Evolutionary conservation across 2,888 invertebrate species (phyloP).

Genomic region (Neuroscelio doddi): DNA sequence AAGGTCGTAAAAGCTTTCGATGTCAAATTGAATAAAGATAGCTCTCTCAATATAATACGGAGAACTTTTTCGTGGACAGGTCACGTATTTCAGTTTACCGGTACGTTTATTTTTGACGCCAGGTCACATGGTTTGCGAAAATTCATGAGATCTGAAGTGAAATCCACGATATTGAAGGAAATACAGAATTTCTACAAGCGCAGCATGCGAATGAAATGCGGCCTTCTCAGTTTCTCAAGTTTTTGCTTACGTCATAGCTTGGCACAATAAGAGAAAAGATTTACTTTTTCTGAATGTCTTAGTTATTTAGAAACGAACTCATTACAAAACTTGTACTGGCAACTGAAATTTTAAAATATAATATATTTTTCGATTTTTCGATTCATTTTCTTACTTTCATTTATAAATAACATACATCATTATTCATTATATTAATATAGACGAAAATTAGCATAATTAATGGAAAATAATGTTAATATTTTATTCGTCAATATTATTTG

Average conservation of each 20-base stretch:
- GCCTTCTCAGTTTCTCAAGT: background rate
- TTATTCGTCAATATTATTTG: too few relatives aligned
- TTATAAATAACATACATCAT: too few relatives aligned
- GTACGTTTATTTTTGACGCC: constrained; percentile 20
- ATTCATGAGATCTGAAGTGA: constrained; percentile 16
- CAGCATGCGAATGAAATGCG: background rate
- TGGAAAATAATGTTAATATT: too few relatives aligned
- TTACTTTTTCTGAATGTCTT: too few relatives aligned
- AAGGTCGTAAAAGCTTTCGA: constrained; percentile 2
- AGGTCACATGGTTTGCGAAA: constrained; percentile 17
- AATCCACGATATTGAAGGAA: constrained; percentile 18
- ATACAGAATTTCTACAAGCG: background rate
- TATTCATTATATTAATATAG: too few relatives aligned
- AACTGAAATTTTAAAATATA: too few relatives aligned
- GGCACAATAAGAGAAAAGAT: background rate
- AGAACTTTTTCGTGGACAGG: constrained; percentile 22
- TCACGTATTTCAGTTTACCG: constrained; percentile 34
- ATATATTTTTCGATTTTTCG: too few relatives aligned
- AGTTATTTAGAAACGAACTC: too few relatives aligned
- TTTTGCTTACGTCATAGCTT: background rate
- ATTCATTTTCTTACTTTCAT: too few relatives aligned
- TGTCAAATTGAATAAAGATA: constrained; percentile 13
- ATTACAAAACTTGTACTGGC: background rate
- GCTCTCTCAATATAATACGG: constrained; percentile 16
- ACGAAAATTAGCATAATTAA: too few relatives aligned